Percentiles rank a stretch among this genome's conserved stretches.
Evolutionary conservation across 37 sponge, comb jelly and placozoan genomes (phyloP).

Genomic region (Axinella damicornis): DNA sequence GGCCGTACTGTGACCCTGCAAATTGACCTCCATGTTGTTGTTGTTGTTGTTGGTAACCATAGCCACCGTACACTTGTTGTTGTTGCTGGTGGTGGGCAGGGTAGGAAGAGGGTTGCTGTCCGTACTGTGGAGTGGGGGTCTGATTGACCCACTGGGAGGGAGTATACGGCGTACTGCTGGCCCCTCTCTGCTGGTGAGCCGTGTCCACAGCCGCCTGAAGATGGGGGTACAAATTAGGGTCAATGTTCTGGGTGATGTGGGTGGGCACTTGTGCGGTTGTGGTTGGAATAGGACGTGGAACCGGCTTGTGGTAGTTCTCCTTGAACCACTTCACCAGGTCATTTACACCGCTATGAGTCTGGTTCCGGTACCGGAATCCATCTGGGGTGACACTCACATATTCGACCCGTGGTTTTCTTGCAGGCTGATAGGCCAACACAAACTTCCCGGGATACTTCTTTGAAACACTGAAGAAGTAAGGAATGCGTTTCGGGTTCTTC

Average conservation of each 20-base stretch:
- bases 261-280: background rate
- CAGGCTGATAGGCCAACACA: constrained; percentile 91
- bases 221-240: constrained; percentile 21
- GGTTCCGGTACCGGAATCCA: constrained; percentile 82
- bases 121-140: constrained; percentile 19
- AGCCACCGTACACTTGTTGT: too few relatives aligned
- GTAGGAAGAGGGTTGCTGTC: background rate
- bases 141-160: constrained; percentile 48
- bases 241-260: constrained; percentile 2
- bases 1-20: constrained; percentile 2
- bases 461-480: constrained; percentile 94
- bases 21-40: background rate
- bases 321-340: constrained; percentile 92
- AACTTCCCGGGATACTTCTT: constrained; percentile 88
- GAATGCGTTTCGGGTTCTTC: constrained; percentile 85
- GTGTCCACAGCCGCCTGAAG: constrained; percentile 11
- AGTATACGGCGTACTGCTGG: constrained; percentile 54
- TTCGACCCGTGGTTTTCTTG: constrained; percentile 72
- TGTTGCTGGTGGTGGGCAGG: too few relatives aligned
- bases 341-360: constrained; percentile 58
- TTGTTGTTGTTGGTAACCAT: background rate
- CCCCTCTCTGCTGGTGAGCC: background rate
- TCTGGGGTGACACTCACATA: constrained; percentile 83
- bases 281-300: constrained; percentile 37
- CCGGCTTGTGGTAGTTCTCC: constrained; percentile 79